These are phyloP conservation scores for Notospermus geniculatus DNA, from an alignment of 1,140 invertebrate species.

Conservation along the genomic window DNA sequence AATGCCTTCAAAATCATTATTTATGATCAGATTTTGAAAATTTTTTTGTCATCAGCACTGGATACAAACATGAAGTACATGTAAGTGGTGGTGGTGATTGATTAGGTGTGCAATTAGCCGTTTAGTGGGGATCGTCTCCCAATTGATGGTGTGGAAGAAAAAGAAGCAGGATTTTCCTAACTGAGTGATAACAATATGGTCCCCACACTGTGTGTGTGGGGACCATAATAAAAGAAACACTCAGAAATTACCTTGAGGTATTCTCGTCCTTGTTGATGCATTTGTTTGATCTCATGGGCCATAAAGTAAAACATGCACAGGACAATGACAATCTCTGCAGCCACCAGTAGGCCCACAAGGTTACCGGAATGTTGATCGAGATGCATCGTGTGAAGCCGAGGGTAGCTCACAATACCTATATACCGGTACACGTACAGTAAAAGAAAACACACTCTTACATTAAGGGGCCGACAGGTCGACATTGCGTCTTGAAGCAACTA, in stretches of 20 bases:
- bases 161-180: too few species aligned
- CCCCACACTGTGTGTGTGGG: neutral
- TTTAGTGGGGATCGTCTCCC: neutral
- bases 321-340: constrained; percentile 15
- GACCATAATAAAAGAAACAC: constrained; percentile 23
- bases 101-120: neutral
- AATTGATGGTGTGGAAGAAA: too few species aligned
- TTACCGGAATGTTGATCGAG: neutral
- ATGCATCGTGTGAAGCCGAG: neutral
- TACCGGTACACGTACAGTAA: too few species aligned
- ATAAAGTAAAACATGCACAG: constrained; percentile 22
- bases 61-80: constrained; percentile 38
- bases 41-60: constrained; percentile 36
- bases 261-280: constrained; percentile 24
- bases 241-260: constrained; percentile 33
- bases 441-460: too few species aligned
- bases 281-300: constrained; percentile 16
- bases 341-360: neutral
- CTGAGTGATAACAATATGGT: too few species aligned
- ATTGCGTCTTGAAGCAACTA: too few species aligned
- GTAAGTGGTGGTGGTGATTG: constrained; percentile 44
- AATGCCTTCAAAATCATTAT: too few species aligned
- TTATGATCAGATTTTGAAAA: constrained; percentile 34
- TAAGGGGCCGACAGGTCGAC: too few species aligned
- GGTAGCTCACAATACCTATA: constrained; percentile 7